Evolutionary conservation across 2,888 invertebrate species (phyloP).

Genomic region (Sinopyrophorus schimmeli): DNA sequence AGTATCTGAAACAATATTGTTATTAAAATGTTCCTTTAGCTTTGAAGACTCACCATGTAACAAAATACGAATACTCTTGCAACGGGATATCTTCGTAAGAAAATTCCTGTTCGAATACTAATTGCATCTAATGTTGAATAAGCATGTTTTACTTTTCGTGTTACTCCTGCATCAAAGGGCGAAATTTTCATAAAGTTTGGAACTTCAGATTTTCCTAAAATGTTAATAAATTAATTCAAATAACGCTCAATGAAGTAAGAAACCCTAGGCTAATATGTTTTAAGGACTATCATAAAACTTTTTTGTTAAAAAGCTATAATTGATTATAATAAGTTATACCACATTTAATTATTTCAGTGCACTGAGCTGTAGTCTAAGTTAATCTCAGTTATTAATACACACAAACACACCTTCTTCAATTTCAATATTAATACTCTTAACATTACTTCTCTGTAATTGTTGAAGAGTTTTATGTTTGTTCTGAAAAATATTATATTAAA

Average conservation of each 20-base stretch:
- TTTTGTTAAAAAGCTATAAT: too few relatives aligned
- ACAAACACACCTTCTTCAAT: slow-evolving; percentile 68
- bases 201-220: slow-evolving; percentile 63
- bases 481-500: slow-evolving; percentile 55
- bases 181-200: slow-evolving; percentile 73
- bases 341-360: background rate
- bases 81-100: slow-evolving; percentile 79
- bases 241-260: too few relatives aligned
- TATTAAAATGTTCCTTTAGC: slow-evolving; percentile 7
- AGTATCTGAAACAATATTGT: slow-evolving; percentile 60
- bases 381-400: too few relatives aligned
- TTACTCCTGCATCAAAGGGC: slow-evolving; percentile 75
- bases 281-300: too few relatives aligned
- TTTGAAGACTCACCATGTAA: slow-evolving; percentile 69
- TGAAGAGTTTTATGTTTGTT: slow-evolving; percentile 63
- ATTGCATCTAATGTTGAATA: slow-evolving; percentile 76
- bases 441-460: slow-evolving; percentile 58
- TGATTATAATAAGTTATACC: too few relatives aligned
- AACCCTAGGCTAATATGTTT: too few relatives aligned
- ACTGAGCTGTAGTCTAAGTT: too few relatives aligned
- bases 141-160: slow-evolving; percentile 75
- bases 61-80: slow-evolving; percentile 80
- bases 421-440: slow-evolving; percentile 63
- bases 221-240: background rate
- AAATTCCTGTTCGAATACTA: slow-evolving; percentile 77